Percentiles rank a stretch among this genome's conserved stretches.
Evolutionary conservation across 2,888 invertebrate genomes (phyloP).

Genomic region (Drosophila nigritarsus): DNA sequence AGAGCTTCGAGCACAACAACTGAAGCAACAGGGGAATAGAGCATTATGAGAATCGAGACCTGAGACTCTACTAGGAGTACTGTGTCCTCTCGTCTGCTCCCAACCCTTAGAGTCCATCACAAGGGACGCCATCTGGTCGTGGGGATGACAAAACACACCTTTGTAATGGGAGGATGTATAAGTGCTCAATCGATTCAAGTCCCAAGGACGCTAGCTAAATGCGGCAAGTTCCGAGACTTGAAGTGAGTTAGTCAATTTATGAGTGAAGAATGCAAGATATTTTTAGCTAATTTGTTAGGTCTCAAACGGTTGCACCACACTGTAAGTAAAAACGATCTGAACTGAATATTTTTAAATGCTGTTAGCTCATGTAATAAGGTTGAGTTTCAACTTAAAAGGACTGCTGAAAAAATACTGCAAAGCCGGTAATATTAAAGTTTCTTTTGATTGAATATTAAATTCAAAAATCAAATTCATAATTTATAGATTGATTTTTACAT

Average conservation of each 20-base stretch:
- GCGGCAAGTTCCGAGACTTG: not conserved
- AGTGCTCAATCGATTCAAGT: not conserved
- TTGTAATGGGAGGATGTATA: not conserved
- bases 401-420: not conserved
- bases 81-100: not conserved
- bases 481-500: not conserved
- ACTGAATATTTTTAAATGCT: not conserved
- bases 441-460: not conserved
- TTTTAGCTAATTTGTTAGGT: not conserved
- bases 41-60: conserved; percentile 48
- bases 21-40: conserved; percentile 61
- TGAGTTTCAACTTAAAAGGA: not conserved
- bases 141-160: not conserved
- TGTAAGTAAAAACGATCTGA: not conserved
- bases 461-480: not conserved
- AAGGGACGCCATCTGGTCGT: not conserved
- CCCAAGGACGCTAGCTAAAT: conserved; percentile 5
- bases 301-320: not conserved
- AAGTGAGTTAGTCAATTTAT: not conserved
- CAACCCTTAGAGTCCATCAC: not conserved
- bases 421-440: not conserved
- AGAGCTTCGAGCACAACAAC: conserved; percentile 41
- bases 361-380: not conserved
- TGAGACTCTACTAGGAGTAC: not conserved
- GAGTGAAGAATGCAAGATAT: not conserved